Base-by-base conservation (phyloP, 2,888 invertebrate species). In the Eristalis intricaria region DNA sequence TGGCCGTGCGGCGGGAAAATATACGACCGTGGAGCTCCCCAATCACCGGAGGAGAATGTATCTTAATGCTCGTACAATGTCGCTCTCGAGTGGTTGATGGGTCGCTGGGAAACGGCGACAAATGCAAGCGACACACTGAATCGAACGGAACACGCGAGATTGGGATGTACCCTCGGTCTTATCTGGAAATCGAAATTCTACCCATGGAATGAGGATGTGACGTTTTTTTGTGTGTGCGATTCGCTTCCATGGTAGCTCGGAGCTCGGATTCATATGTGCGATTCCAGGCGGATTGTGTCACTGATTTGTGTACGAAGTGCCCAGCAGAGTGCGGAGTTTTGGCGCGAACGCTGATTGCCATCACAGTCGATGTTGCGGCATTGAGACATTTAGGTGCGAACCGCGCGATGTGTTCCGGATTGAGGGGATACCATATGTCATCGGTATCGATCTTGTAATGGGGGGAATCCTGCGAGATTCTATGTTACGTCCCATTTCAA, bases 171-270 rank as follows among this genome's bases (percentile, higher is more conserved):
- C 60, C 50, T 71, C 38, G 26, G 60, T 65, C 74, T 77, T 82
- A 81, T 73, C 68, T 71, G 22, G 40, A 19, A 68, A 85, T 80
- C 75, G 71, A 60, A 73, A 81, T 74, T 77, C 81, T 74, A 13
- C 22, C 40, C 43, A 13, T 75, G 82, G 82, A 82, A 86, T 86
- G 86, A 86, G 86, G 86, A 86, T 83, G 82, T 78, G 50, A 77
- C 68, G 71, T 50, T 50, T 71, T 50, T 50, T 43, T 65, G 26
- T 63, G 71, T 58, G 23, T 63, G 68, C 23, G 26, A 70, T 74
- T 73, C 66, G 22, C n/a, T 68, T 22, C 7, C 19, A 26, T 26
- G 15, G 4, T 64, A 32, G 60, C 60, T 26, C 32, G 50, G 50
- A 32, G 60, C 60, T 26, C 32, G 50, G 50, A 15, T 19, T 50